These are phyloP conservation scores for Chelon labrosus DNA, from an alignment of 2,797 vertebrate genomes.

Conservation along the genomic window DNA sequence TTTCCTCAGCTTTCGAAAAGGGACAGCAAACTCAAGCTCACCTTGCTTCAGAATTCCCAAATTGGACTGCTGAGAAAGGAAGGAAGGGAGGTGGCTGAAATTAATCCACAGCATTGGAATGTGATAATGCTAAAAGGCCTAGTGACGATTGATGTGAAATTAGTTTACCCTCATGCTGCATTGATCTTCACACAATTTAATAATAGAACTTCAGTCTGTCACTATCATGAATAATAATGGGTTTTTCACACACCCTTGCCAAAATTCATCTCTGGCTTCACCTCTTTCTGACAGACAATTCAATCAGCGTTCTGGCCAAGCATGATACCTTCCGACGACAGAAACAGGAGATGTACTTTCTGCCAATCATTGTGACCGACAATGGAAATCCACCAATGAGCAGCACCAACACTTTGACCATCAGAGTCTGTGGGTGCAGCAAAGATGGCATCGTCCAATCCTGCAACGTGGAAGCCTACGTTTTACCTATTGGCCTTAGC, in stretches of 20 bases:
- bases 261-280: slow-evolving; percentile 60
- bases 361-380: slow-evolving; percentile 96
- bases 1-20: slow-evolving; percentile 59
- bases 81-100: slow-evolving; percentile 37
- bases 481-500: slow-evolving; percentile 96
- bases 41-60: slow-evolving; percentile 58
- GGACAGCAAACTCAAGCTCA: slow-evolving; percentile 26
- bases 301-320: slow-evolving; percentile 95
- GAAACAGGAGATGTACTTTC: slow-evolving; percentile 96
- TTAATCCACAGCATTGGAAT: slow-evolving; percentile 40
- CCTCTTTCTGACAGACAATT: slow-evolving; percentile 90
- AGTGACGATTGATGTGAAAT: slow-evolving; percentile 68
- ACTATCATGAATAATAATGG: slow-evolving; percentile 63
- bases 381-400: slow-evolving; percentile 95
- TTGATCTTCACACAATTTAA: slow-evolving; percentile 71
- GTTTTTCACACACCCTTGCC: slow-evolving; percentile 48
- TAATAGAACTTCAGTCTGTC: slow-evolving; percentile 61
- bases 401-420: slow-evolving; percentile 98
- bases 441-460: slow-evolving; percentile 94
- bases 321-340: slow-evolving; percentile 95
- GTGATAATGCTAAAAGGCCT: slow-evolving; percentile 44
- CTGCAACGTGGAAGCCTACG: slow-evolving; percentile 96
- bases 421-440: slow-evolving; percentile 97
- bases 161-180: slow-evolving; percentile 67
- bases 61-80: slow-evolving; percentile 44